Evolutionary conservation across 2,797 vertebrate species (phyloP).

Genomic region (Discoglossus pictus): DNA sequence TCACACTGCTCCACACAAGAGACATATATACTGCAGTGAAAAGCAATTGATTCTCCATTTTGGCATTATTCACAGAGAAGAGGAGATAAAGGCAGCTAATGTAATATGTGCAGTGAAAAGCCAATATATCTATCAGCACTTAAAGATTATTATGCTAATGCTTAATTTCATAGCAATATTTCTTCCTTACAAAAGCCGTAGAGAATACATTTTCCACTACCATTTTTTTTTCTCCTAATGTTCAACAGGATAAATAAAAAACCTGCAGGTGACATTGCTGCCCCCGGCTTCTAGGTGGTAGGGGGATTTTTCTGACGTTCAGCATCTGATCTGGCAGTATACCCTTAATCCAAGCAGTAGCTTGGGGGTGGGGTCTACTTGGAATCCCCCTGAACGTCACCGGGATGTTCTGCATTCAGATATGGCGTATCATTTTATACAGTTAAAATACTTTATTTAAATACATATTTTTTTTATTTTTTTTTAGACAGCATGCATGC

Average conservation of each 20-base stretch:
- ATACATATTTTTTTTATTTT: too few species aligned
- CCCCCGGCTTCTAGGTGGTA: too few species aligned
- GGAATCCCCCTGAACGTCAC: slow-evolving; percentile 24
- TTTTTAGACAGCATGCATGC: too few species aligned
- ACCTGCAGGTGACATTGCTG: too few species aligned
- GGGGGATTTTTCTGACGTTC: neutral
- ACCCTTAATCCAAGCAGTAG: slow-evolving; percentile 5
- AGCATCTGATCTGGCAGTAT: slow-evolving; percentile 34
- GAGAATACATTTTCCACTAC: neutral
- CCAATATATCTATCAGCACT: neutral
- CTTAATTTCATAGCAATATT: neutral
- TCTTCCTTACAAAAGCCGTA: neutral
- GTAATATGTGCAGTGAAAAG: neutral
- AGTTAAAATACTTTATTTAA: too few species aligned
- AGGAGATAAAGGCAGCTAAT: slow-evolving; percentile 7
- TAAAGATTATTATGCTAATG: slow-evolving; percentile 8
- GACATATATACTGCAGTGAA: neutral
- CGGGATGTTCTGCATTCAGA: too few species aligned
- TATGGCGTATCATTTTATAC: too few species aligned
- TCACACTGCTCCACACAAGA: too few species aligned
- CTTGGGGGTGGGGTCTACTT: neutral
- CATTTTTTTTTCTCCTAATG: slow-evolving; percentile 4
- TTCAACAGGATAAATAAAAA: too few species aligned
- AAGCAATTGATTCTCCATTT: slow-evolving; percentile 14
- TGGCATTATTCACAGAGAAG: neutral